These are phyloP conservation scores for Drosophila pseudotakahashii DNA, from an alignment of 2,888 invertebrate species.

Conservation along the genomic window DNA sequence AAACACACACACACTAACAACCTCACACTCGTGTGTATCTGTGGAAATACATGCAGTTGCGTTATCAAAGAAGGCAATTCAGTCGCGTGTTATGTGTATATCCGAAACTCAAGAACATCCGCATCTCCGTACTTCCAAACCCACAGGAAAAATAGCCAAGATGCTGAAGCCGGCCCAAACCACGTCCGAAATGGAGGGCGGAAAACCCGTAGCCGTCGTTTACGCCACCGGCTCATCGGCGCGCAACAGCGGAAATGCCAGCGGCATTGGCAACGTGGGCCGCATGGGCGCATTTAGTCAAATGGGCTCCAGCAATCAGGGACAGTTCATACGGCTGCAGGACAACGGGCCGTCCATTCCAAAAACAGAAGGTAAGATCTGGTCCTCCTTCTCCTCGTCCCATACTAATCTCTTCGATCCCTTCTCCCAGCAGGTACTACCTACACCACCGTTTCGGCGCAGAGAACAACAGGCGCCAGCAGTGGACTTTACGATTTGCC, in stretches of 20 bases:
- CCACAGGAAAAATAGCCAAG: slow-evolving; percentile 82
- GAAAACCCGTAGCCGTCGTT: slow-evolving; percentile 50
- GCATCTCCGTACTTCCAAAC: slow-evolving; percentile 20
- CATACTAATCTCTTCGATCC: not conserved
- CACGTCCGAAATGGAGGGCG: slow-evolving; percentile 69
- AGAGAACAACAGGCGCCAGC: slow-evolving; percentile 48
- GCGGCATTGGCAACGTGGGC: slow-evolving; percentile 66
- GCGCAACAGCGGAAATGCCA: slow-evolving; percentile 58
- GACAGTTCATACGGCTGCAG: slow-evolving; percentile 81
- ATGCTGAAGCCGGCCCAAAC: slow-evolving; percentile 80
- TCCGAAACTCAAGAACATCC: slow-evolving; percentile 4
- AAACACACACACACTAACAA: not conserved
- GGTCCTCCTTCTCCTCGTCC: not conserved
- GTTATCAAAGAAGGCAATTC: slow-evolving; percentile 28
- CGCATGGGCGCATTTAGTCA: slow-evolving; percentile 78
- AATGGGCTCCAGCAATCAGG: slow-evolving; percentile 79
- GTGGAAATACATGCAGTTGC: slow-evolving; percentile 24
- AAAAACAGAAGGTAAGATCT: slow-evolving; percentile 80
- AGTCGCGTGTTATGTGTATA: slow-evolving; percentile 33
- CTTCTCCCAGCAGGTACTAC: slow-evolving; percentile 70
- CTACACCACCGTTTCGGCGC: slow-evolving; percentile 78
- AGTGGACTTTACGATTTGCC: slow-evolving; percentile 52
- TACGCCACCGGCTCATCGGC: slow-evolving; percentile 56
- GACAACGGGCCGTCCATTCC: slow-evolving; percentile 77
- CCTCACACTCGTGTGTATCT: slow-evolving; percentile 23